phyloP scores from a whole-genome alignment of 37 sponge, comb jelly and placozoan species.

The Tethya wilhelma region DNA sequence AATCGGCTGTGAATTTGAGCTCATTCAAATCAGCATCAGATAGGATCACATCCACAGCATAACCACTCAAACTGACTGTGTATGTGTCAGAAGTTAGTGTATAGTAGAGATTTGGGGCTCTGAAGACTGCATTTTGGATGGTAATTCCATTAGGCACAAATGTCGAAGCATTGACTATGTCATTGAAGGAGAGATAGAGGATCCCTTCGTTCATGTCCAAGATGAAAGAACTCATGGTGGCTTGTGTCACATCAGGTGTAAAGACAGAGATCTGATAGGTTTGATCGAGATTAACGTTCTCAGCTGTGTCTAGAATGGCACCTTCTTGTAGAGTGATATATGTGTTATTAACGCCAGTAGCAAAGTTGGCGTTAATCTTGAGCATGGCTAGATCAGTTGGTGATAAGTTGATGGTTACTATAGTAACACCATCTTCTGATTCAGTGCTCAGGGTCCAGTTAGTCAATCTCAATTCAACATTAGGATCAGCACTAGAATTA shows the following conservation, averaged over 20 bases:
- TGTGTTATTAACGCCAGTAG: slow-evolving; percentile 27
- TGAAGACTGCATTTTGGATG: slow-evolving; percentile 69
- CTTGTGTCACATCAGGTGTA: slow-evolving; percentile 33
- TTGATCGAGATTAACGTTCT: slow-evolving; percentile 33
- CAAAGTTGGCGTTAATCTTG: slow-evolving; percentile 54
- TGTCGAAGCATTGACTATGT: slow-evolving; percentile 69
- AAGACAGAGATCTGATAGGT: slow-evolving; percentile 8
- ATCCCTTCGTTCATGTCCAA: slow-evolving; percentile 77
- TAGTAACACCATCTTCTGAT: slow-evolving; percentile 51
- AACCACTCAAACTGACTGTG: slow-evolving; percentile 56
- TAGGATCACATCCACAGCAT: slow-evolving; percentile 61
- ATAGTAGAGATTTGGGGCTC: slow-evolving; percentile 42
- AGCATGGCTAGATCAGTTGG: slow-evolving; percentile 64
- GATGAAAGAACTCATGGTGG: slow-evolving; percentile 56
- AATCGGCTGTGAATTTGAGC: slow-evolving; percentile 48
- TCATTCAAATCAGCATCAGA: slow-evolving; percentile 74
- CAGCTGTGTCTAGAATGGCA: slow-evolving; percentile 65
- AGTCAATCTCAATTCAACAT: slow-evolving; percentile 7
- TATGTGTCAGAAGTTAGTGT: slow-evolving; percentile 44
- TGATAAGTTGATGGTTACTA: slow-evolving; percentile 52
- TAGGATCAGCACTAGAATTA: background rate
- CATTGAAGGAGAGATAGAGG: slow-evolving; percentile 75
- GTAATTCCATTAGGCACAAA: slow-evolving; percentile 69
- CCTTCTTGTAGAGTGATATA: slow-evolving; percentile 40
- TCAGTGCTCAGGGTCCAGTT: slow-evolving; percentile 23